Base-by-base conservation (phyloP, 1,140 invertebrate genomes). In the Bombus fervidus region DNA sequence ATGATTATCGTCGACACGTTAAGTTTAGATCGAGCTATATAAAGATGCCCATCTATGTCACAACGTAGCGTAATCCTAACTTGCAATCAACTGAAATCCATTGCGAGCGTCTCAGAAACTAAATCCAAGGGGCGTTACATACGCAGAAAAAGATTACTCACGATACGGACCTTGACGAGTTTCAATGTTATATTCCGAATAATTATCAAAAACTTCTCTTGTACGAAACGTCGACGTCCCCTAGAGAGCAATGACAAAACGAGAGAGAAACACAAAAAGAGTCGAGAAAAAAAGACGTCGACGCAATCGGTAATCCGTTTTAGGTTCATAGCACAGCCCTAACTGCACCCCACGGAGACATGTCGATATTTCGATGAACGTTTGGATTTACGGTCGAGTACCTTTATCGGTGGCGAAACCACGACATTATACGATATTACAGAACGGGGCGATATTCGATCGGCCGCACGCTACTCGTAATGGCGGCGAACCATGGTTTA, bases 361-460 rank as follows among this genome's bases (percentile, higher is more conserved):
- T 41, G 79, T 71, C 78, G 66, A 81, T 57, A 81, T 57, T 71
- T 71, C 79, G 79, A 81, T 57, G 66, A 81, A 81, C 79, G 43
- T 71, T 81, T 57, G 34, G 47, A 37, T 72, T 81, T 31, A 18
- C 66, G 79, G 31, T 72, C 66, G 25, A 37, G 6, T n/a, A 4
- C 34, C 37, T 62, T n/a, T 22, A 62, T 77, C 75, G 57, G 8
- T 25, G 31, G 57, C n/a, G 15, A 62, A n/a, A 77, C 37, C 75
- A 47, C 28, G 79, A 53, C 59, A 47, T 69, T 80, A 68, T 53
- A 69, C 43, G 77, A 31, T 43, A 47, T 25, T 43, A 43, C 34
- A 25, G 28, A 64, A 22, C n/a, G 59, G 37, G 22, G 34, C 25
- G 47, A 59, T n/a, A 59, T 47, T 74, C 73, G 41, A 74, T 53